These are phyloP conservation scores for Baronia brevicornis DNA, from an alignment of 2,888 invertebrate genomes.

Conservation along the genomic window DNA sequence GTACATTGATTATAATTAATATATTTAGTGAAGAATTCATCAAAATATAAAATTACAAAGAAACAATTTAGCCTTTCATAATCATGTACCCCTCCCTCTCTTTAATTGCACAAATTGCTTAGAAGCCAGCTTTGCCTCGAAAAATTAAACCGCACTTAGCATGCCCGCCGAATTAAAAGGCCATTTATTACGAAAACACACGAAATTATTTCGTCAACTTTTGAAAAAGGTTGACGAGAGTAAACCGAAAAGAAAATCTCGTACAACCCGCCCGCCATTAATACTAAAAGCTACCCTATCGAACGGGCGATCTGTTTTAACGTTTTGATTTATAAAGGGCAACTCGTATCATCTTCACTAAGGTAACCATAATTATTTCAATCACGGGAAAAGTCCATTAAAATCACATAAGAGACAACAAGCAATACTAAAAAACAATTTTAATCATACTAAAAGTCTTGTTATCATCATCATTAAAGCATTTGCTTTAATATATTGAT, in stretches of 20 bases:
- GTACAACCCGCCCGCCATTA: conserved; percentile 50
- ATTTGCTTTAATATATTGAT: too few species aligned
- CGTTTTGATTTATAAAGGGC: conserved; percentile 49
- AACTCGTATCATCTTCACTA: conserved; percentile 21
- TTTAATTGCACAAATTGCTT: too few species aligned
- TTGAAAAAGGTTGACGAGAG: conserved; percentile 2
- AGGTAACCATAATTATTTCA: conserved; percentile 6
- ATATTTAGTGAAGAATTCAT: too few species aligned
- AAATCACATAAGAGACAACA: too few species aligned
- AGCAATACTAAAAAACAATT: too few species aligned
- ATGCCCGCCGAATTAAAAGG: conserved; percentile 7
- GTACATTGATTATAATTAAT: too few species aligned
- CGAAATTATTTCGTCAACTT: conserved; percentile 9
- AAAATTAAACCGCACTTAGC: conserved; percentile 7
- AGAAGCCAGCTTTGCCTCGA: too few species aligned
- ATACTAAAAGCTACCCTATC: conserved; percentile 47
- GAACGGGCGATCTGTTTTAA: conserved; percentile 39
- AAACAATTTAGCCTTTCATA: too few species aligned
- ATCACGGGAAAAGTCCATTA: neutral
- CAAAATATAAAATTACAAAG: too few species aligned
- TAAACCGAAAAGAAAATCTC: conserved; percentile 37
- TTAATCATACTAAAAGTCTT: too few species aligned
- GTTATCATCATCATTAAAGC: too few species aligned
- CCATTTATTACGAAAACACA: conserved; percentile 14
- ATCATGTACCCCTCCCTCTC: too few species aligned